Evolutionary conservation across 1,140 invertebrate species (phyloP).

Genomic region (Ceratosolen fusciceps): DNA sequence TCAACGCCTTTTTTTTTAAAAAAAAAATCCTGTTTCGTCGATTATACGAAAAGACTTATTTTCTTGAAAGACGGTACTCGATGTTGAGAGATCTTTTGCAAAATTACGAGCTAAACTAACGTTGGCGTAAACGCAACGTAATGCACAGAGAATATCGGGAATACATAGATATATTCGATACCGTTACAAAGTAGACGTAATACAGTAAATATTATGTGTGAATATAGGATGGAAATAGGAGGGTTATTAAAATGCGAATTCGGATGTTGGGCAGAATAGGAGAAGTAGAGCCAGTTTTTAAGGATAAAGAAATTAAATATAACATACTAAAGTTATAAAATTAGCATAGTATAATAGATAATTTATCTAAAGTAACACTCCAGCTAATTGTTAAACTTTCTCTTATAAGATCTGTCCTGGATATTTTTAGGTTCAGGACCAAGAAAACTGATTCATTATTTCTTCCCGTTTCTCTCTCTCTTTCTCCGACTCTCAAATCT

Average conservation of each 20-base stretch:
- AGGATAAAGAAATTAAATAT: constrained; percentile 26
- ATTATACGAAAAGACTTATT: constrained; percentile 70
- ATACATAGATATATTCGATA: constrained; percentile 47
- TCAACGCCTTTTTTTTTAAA: constrained; percentile 46
- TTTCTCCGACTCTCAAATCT: neutral
- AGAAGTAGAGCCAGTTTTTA: neutral
- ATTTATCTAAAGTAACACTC: constrained; percentile 40
- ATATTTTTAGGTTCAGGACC: constrained; percentile 9
- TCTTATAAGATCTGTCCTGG: neutral
- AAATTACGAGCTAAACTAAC: constrained; percentile 46
- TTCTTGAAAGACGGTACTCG: constrained; percentile 91
- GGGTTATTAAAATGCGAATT: neutral
- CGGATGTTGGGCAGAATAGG: neutral
- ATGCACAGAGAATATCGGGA: constrained; percentile 45
- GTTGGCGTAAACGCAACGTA: constrained; percentile 29
- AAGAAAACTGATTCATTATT: constrained; percentile 3
- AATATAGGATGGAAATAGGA: constrained; percentile 27
- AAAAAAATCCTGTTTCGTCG: constrained; percentile 37
- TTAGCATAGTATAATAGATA: constrained; percentile 31
- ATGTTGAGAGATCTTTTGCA: constrained; percentile 66
- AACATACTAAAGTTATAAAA: constrained; percentile 32
- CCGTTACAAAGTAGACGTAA: constrained; percentile 45
- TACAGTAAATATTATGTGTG: constrained; percentile 47
- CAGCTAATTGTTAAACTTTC: constrained; percentile 20
- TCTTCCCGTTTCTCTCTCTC: neutral